Percentiles rank a stretch among this genome's conserved stretches.
Conservation (phyloP, 2,888 invertebrate species). For the Eilema griseolum region DNA sequence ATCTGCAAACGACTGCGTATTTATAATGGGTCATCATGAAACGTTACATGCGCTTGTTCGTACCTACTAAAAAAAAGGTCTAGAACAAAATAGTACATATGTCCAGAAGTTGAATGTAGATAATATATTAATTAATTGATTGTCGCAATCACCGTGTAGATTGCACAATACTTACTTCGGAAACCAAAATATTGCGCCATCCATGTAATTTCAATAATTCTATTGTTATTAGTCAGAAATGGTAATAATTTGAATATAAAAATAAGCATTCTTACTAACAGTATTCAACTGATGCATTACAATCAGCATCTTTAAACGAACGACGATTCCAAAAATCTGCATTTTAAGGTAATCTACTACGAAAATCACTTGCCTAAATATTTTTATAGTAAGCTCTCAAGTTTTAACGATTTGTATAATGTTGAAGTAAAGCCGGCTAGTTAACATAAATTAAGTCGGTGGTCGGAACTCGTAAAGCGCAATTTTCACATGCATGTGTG, state of each 20-base stretch:
- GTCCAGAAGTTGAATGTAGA: too few relatives aligned
- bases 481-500: constrained; percentile 39
- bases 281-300: constrained; percentile 4
- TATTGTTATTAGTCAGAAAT: neutral
- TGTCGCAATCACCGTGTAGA: neutral
- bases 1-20: neutral
- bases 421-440: constrained; percentile 20
- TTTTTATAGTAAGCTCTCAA: constrained; percentile 23
- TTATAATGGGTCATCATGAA: neutral
- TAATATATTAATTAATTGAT: neutral
- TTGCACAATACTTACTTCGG: neutral
- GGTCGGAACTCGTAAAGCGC: constrained; percentile 32
- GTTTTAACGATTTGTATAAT: constrained; percentile 31
- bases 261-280: neutral
- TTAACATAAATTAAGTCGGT: constrained; percentile 20
- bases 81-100: neutral
- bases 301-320: neutral
- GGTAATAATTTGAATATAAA: neutral
- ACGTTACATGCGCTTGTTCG: neutral
- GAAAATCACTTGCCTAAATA: constrained; percentile 26
- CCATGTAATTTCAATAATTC: neutral
- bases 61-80: neutral
- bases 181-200: neutral
- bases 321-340: constrained; percentile 9
- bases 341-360: neutral